Evolutionary conservation across 2,888 invertebrate genomes (phyloP).

Genomic region (Xylota sylvarum): DNA sequence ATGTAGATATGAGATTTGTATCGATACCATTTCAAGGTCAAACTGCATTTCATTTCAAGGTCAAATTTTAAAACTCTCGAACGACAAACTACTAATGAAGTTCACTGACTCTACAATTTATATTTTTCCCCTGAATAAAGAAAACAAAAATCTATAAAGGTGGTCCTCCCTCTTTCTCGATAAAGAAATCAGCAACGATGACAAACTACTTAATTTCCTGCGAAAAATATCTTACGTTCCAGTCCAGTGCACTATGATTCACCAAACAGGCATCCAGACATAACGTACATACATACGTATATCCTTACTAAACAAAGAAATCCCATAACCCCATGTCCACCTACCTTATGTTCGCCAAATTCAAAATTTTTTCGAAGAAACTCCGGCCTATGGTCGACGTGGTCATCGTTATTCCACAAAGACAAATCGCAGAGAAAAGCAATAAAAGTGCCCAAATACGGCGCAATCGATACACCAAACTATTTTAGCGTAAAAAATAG

Average conservation of each 20-base stretch:
- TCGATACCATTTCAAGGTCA: too few relatives aligned
- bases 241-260: constrained; percentile 64
- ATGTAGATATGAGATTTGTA: too few relatives aligned
- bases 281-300: constrained; percentile 31
- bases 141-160: neutral
- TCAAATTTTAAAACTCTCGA: too few relatives aligned
- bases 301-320: constrained; percentile 66
- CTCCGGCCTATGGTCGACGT: constrained; percentile 79
- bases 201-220: constrained; percentile 48
- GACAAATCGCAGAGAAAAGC: constrained; percentile 32
- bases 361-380: constrained; percentile 80
- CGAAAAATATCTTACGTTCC: constrained; percentile 49
- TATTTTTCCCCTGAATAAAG: neutral
- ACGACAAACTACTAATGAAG: too few relatives aligned
- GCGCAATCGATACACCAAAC: neutral
- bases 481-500: constrained; percentile 24
- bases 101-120: neutral
- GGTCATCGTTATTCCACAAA: constrained; percentile 79
- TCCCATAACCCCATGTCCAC: neutral
- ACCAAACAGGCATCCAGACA: constrained; percentile 19
- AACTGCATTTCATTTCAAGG: too few relatives aligned
- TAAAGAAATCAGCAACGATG: constrained; percentile 27
- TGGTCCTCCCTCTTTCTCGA: neutral
- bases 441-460: constrained; percentile 48
- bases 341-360: constrained; percentile 77